A percentile compares a stretch with the other conserved stretches of the same genome.
These are phyloP conservation scores for Rhopilema esculentum DNA, from an alignment of 30 jellyfish, hydroid and myxozoan species.

Conservation along the genomic window DNA sequence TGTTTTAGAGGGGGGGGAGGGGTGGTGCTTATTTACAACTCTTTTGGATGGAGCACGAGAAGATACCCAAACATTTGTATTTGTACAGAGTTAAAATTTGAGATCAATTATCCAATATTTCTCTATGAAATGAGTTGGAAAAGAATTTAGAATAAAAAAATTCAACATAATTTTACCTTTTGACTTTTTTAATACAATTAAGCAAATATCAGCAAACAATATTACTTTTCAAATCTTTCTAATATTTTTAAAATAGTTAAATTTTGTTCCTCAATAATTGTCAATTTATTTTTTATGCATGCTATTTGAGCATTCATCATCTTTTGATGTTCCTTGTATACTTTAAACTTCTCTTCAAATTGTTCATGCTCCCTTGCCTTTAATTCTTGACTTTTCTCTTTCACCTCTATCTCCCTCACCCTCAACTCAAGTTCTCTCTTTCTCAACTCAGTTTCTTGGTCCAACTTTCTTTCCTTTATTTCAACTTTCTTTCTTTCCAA, in stretches of 20 bases:
- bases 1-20: too few relatives aligned
- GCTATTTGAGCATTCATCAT: neutral
- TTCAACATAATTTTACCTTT: neutral
- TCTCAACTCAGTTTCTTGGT: neutral
- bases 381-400: neutral
- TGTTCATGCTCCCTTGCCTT: neutral
- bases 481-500: slow-evolving; percentile 24
- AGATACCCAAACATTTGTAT: neutral
- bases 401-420: slow-evolving; percentile 2
- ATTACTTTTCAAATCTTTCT: too few relatives aligned
- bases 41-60: too few relatives aligned
- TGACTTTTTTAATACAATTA: neutral
- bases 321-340: too few relatives aligned
- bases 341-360: neutral
- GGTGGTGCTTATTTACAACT: too few relatives aligned
- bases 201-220: slow-evolving; percentile 4
- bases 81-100: too few relatives aligned
- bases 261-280: too few relatives aligned
- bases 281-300: too few relatives aligned
- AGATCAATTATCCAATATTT: too few relatives aligned
- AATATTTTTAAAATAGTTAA: too few relatives aligned
- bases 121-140: neutral
- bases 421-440: slow-evolving; percentile 9
- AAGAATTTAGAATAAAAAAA: neutral
- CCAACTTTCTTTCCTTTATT: neutral